Percentiles rank a stretch among this genome's conserved stretches.
Conservation (phyloP, 2,888 invertebrate species). For the Strigamia maritima region DNA sequence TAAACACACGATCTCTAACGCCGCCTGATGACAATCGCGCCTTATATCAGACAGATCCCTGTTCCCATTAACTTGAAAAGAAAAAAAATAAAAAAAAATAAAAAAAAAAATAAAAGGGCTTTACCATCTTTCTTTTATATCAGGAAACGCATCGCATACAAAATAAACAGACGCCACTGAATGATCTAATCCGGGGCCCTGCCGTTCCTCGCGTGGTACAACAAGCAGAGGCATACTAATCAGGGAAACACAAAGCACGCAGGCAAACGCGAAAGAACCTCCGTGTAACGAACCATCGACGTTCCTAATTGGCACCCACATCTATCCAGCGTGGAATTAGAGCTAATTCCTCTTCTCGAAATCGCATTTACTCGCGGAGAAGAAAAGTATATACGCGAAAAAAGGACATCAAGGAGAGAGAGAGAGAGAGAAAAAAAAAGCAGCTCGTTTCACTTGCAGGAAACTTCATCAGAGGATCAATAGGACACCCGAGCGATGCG, state of each 20-base stretch:
- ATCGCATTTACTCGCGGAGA: constrained; percentile 19
- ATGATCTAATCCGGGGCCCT: constrained; percentile 32
- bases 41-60: neutral
- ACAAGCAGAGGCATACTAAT: constrained; percentile 28
- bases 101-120: constrained; percentile 17
- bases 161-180: constrained; percentile 34
- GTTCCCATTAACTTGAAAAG: neutral
- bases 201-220: constrained; percentile 22
- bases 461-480: constrained; percentile 34
- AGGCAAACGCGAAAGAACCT: constrained; percentile 28
- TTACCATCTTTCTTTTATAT: constrained; percentile 32
- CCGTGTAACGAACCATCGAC: constrained; percentile 24
- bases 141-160: constrained; percentile 34
- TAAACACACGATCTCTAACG: neutral
- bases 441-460: constrained; percentile 26
- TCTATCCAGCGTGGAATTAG: constrained; percentile 32
- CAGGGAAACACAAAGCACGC: constrained; percentile 32
- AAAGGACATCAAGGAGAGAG: neutral
- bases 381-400: neutral
- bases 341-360: constrained; percentile 32
- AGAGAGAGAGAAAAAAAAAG: neutral
- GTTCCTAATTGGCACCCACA: constrained; percentile 32
- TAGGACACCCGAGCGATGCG: constrained; percentile 3
- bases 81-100: neutral
- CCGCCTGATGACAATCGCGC: neutral